Evolutionary conservation across 92 coral and sea anemone species (phyloP).

Genomic region (Palythoa heliodiscus): DNA sequence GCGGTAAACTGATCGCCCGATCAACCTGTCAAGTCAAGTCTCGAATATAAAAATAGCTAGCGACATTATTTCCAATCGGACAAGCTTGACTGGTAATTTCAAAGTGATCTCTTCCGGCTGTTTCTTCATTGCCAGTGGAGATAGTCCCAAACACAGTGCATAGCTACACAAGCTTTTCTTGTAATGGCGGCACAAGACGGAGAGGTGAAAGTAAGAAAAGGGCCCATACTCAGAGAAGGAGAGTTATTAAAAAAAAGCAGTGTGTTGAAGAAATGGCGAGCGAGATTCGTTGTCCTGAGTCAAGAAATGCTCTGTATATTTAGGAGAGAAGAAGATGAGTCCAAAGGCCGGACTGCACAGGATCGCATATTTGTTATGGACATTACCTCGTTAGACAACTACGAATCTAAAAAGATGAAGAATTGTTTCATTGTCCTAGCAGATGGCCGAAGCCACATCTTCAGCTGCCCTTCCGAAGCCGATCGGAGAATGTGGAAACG

Average conservation of each 20-base stretch:
- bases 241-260: constrained; percentile 79
- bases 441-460: constrained; percentile 76
- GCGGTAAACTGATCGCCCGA: not conserved
- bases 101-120: constrained; percentile 14
- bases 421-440: constrained; percentile 83
- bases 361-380: constrained; percentile 93
- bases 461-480: constrained; percentile 77
- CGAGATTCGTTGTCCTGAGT: constrained; percentile 75
- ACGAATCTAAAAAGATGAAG: constrained; percentile 85
- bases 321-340: constrained; percentile 88
- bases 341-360: constrained; percentile 79
- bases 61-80: not conserved
- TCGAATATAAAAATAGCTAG: not conserved
- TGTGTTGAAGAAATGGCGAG: constrained; percentile 92
- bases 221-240: constrained; percentile 76
- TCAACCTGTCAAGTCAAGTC: not conserved
- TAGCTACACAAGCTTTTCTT: not conserved
- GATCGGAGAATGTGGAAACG: constrained; percentile 85
- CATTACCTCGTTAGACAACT: constrained; percentile 74
- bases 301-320: constrained; percentile 90
- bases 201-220: constrained; percentile 48
- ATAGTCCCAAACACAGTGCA: not conserved
- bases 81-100: not conserved
- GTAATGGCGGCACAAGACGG: constrained; percentile 25
- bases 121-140: not conserved